Base-by-base conservation (phyloP, 1,140 invertebrate genomes). In the Parasteatoda tepidariorum region DNA sequence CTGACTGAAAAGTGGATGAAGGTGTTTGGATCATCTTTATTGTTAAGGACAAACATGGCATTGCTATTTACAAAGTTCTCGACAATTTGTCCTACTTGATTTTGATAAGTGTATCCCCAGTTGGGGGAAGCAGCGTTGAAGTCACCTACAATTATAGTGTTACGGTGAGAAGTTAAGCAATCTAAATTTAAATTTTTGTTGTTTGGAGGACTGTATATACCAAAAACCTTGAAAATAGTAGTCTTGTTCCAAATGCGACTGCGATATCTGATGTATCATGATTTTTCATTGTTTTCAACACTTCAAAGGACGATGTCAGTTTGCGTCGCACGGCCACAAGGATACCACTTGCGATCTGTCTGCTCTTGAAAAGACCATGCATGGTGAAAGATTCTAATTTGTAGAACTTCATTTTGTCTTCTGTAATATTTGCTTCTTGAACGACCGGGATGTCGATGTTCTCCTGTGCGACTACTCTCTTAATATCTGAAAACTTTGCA, bases 171-270 rank as follows among this genome's bases (percentile, higher is more conserved):
- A 0, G 18, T 1, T 18, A 48, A 4, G 38, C 9, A 38, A 9
- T 67, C 64, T 67, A 67, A 34, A 24, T 67, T 67, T 1, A 67
- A 6, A n/a, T 34, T 2, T n/a, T 67, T 67, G n/a, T 67, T 67
- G 24, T 38, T 67, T 4, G 64, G 64, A 22, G 64, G 64, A 18
- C 33, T 22, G 18, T 67, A 67, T 15, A 67, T 34, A 31, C 64
- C 64, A 34, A 34, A 34, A 22, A 67, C 18, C 22, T 3, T 67
- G 26, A 62, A 62, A 11, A 28, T 22, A 13, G 0, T 30, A 26
- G 26, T 62, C 9, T 26, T 26, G 24, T 26, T 30, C 59, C 59
- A 62, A 3, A 62, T 2, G 15, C 15, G 15, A 28, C 59, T 5
- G 30, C 0, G 15, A 0, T 62, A 7, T 62, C 0, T 6, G 59